Conservation (phyloP, 2,888 invertebrate genomes). For the Rhabditoides inermis region DNA sequence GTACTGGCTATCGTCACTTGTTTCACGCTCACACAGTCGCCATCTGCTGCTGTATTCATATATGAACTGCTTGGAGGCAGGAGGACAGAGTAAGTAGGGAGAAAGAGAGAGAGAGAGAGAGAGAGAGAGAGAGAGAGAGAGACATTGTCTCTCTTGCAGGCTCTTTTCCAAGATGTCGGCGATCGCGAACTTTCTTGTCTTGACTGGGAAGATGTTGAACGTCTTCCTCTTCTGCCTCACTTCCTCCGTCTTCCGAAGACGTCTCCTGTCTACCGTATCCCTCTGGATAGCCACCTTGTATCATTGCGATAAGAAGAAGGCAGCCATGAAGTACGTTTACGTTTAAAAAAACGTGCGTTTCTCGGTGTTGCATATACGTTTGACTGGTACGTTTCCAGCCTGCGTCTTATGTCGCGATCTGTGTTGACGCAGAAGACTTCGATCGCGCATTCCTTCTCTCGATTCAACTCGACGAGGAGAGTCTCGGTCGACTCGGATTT, state of each 20-base stretch:
- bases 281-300: not conserved
- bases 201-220: conserved; percentile 45
- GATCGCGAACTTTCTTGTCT: conserved; percentile 27
- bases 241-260: conserved; percentile 41
- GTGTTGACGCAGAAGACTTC: conserved; percentile 35
- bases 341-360: no score
- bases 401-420: conserved; percentile 11
- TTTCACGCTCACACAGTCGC: conserved; percentile 35
- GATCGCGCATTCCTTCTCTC: conserved; percentile 24
- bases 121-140: no score
- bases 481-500: no score
- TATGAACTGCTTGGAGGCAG: not conserved
- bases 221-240: conserved; percentile 46
- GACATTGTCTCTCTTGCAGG: conserved; percentile 3
- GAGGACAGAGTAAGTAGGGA: no score
- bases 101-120: no score
- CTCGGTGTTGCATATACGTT: not conserved
- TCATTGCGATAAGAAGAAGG: not conserved
- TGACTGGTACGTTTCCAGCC: conserved; percentile 6
- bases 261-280: conserved; percentile 21
- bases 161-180: conserved; percentile 16
- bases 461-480: no score
- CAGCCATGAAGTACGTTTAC: no score
- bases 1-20: conserved; percentile 34
- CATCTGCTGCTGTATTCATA: conserved; percentile 23